Conservation (phyloP, 2,797 vertebrate genomes). For the Macropus fuliginosus region DNA sequence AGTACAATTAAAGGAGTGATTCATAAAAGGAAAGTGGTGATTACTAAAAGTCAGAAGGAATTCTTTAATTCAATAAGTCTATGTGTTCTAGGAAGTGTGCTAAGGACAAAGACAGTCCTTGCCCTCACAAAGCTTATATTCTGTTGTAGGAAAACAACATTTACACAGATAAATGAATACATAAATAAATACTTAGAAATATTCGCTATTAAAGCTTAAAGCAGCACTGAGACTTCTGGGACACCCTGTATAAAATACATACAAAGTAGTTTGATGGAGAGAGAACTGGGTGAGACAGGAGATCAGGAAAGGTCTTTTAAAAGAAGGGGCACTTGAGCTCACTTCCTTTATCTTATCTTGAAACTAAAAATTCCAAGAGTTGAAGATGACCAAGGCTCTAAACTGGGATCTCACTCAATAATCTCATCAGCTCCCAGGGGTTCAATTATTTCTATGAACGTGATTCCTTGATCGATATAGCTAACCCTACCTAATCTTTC, state of each 20-base stretch:
- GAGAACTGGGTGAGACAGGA: background rate
- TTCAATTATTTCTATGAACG: background rate
- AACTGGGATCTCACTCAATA: background rate
- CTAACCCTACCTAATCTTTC: background rate
- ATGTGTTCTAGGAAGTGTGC: background rate
- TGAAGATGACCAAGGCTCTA: background rate
- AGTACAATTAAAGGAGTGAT: background rate
- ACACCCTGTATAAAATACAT: background rate
- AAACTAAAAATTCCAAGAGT: background rate
- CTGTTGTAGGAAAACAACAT: background rate
- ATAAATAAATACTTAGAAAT: background rate
- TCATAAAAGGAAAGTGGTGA: background rate
- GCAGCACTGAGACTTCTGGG: background rate
- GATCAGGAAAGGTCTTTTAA: background rate
- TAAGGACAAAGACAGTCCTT: background rate
- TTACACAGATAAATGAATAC: background rate
- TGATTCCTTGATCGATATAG: background rate
- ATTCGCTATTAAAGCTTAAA: background rate
- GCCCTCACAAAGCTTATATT: background rate
- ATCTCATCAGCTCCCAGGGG: background rate
- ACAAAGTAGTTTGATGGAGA: background rate
- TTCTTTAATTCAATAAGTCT: background rate
- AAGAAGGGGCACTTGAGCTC: background rate
- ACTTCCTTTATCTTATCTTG: background rate
- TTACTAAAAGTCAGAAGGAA: background rate